Percentiles rank a stretch among this genome's conserved stretches.
Conservation (phyloP, 92 coral and sea anemone genomes). For the Ricordea florida region DNA sequence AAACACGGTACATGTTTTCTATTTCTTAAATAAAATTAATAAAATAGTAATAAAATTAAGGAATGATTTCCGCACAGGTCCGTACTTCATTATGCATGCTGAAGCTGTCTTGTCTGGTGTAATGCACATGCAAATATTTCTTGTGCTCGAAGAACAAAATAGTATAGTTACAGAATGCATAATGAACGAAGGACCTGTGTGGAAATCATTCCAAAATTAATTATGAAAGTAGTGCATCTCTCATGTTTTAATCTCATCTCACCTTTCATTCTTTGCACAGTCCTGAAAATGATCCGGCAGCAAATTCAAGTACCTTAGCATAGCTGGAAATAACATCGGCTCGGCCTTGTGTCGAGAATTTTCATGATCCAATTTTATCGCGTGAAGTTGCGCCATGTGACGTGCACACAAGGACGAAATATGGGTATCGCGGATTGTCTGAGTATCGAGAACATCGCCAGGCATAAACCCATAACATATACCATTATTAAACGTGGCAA, state of each 20-base stretch:
- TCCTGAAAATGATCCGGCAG: conserved; percentile 86
- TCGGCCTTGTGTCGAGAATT: conserved; percentile 45
- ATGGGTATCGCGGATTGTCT: conserved; percentile 72
- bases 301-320: conserved; percentile 69
- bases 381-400: conserved; percentile 89
- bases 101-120: no score
- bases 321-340: conserved; percentile 62
- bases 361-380: conserved; percentile 58
- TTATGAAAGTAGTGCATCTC: no score
- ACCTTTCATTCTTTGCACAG: conserved; percentile 76
- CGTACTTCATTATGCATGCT: no score
- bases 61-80: no score
- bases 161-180: no score
- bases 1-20: no score
- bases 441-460: conserved; percentile 80
- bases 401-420: conserved; percentile 75
- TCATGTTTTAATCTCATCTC: not conserved
- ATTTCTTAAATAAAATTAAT: no score
- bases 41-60: no score
- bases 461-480: conserved; percentile 78
- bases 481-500: conserved; percentile 89
- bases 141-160: no score
- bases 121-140: no score
- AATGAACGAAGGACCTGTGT: no score
- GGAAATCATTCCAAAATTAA: no score